A percentile compares a stretch with the other conserved stretches of the same genome.
Conservation (phyloP, 2,888 invertebrate genomes). For the Trichopria drosophilae region DNA sequence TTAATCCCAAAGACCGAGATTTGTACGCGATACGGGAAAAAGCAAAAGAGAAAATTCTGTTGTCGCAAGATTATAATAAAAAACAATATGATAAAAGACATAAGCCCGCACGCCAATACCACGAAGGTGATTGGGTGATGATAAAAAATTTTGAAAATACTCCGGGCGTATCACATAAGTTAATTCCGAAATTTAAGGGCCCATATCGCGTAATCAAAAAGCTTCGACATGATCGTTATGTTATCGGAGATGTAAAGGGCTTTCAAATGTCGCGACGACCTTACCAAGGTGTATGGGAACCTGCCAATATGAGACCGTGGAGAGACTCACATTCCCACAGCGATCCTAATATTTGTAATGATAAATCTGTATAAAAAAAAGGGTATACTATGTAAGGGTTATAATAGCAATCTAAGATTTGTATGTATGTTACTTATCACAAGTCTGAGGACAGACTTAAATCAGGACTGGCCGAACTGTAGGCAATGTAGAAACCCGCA, state of each 20-base stretch:
- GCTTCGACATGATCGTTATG: slow-evolving; percentile 33
- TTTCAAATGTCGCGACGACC: slow-evolving; percentile 20
- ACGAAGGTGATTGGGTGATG: slow-evolving; percentile 27
- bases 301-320: slow-evolving; percentile 29
- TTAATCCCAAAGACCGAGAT: slow-evolving; percentile 29
- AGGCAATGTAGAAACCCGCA: no score
- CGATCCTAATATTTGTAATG: no score
- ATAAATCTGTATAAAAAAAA: no score
- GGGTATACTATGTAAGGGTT: no score
- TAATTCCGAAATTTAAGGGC: slow-evolving; percentile 32
- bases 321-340: no score
- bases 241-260: slow-evolving; percentile 31
- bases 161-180: slow-evolving; percentile 20
- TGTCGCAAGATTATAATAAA: no score
- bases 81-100: slow-evolving; percentile 31
- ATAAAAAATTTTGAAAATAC: slow-evolving; percentile 22
- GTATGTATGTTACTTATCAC: no score
- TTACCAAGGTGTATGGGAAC: slow-evolving; percentile 35
- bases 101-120: slow-evolving; percentile 23
- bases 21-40: no score
- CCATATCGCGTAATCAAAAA: slow-evolving; percentile 29
- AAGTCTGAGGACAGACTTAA: no score
- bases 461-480: no score
- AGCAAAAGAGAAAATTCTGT: no score
- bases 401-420: no score